phyloP scores from a whole-genome alignment of 1,140 invertebrate genomes.

The Lamellibrachia luymesi region DNA sequence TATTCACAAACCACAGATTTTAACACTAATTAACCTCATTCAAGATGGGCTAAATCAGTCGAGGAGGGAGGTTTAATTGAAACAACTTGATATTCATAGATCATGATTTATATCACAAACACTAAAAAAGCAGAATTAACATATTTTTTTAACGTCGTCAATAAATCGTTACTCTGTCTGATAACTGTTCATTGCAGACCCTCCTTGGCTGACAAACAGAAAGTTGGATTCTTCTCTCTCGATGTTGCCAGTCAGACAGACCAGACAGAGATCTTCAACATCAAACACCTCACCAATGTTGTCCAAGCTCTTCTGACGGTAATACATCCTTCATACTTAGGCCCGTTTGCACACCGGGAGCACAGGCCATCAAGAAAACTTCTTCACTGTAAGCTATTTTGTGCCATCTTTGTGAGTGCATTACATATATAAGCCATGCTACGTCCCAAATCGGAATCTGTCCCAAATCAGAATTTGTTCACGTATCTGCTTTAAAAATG shows the following conservation, averaged over 20 bases:
- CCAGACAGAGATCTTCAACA: constrained; percentile 50
- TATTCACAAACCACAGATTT: too few species aligned
- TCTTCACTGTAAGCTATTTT: constrained; percentile 1
- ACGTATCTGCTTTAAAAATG: too few species aligned
- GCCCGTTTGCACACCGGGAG: background rate
- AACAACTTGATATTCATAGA: too few species aligned
- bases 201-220: constrained; percentile 47
- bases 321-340: background rate
- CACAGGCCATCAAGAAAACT: background rate
- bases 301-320: constrained; percentile 49
- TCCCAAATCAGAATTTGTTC: too few species aligned
- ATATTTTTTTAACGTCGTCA: too few species aligned
- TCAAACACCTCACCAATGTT: constrained; percentile 54
- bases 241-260: constrained; percentile 52
- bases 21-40: too few species aligned
- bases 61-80: too few species aligned
- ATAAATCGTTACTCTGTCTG: background rate
- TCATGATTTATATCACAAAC: too few species aligned
- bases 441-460: too few species aligned
- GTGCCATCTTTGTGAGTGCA: background rate
- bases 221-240: constrained; percentile 53
- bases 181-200: constrained; percentile 38
- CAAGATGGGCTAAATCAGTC: too few species aligned
- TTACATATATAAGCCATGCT: too few species aligned
- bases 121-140: too few species aligned